Percentiles rank a stretch among this genome's conserved stretches.
These are phyloP conservation scores for Hedya salicella DNA, from an alignment of 2,888 invertebrate genomes.

Conservation along the genomic window DNA sequence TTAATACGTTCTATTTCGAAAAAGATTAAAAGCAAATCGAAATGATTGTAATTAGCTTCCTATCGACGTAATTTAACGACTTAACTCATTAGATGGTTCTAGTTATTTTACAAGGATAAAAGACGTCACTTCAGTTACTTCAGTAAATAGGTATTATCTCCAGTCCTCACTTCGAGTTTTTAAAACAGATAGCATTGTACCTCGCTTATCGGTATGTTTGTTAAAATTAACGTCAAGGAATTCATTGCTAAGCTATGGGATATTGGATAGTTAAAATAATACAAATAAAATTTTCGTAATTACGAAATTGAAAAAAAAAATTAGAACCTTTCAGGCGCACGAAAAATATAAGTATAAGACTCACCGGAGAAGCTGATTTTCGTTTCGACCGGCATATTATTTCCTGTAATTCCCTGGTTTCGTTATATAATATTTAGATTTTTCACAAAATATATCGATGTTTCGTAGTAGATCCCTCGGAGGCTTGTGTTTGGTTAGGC, in stretches of 20 bases:
- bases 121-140: constrained; percentile 20
- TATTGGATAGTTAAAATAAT: neutral
- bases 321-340: neutral
- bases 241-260: neutral
- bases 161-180: neutral
- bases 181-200: constrained; percentile 19
- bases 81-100: constrained; percentile 33
- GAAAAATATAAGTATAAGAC: constrained; percentile 51
- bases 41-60: constrained; percentile 26
- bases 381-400: constrained; percentile 80
- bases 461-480: constrained; percentile 38
- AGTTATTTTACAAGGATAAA: constrained; percentile 25
- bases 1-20: constrained; percentile 4
- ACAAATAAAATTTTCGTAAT: neutral
- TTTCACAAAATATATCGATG: constrained; percentile 33
- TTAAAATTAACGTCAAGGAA: neutral
- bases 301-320: constrained; percentile 7
- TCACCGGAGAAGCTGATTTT: constrained; percentile 82
- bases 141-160: constrained; percentile 18
- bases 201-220: constrained; percentile 8
- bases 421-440: constrained; percentile 30
- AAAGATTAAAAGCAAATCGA: constrained; percentile 1
- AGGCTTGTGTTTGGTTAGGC: constrained; percentile 48
- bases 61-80: constrained; percentile 20
- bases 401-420: constrained; percentile 39